These are phyloP conservation scores for Artibeus jamaicensis DNA, from an alignment of 2,797 vertebrate genomes.

Conservation along the genomic window DNA sequence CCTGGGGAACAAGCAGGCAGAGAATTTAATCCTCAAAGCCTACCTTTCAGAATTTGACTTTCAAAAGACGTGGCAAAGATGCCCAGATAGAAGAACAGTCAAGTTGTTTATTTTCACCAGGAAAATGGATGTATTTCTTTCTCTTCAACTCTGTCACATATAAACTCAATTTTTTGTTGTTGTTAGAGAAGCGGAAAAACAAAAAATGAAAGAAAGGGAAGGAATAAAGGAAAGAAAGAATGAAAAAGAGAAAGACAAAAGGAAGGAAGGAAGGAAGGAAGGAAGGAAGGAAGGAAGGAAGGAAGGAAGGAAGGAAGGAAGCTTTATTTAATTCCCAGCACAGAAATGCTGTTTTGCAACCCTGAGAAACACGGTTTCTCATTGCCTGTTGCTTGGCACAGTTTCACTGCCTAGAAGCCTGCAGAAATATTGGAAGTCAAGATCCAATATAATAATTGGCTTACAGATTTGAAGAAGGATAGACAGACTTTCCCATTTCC, in stretches of 20 bases:
- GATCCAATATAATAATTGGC: constrained; percentile 73
- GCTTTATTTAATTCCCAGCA: neutral
- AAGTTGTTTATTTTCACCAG: neutral
- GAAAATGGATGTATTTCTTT: neutral
- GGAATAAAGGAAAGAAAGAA: fast-evolving
- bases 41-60: neutral
- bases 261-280: no score
- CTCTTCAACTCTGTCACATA: neutral
- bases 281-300: fast-evolving
- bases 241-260: no score
- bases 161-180: neutral
- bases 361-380: neutral
- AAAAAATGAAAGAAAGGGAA: fast-evolving
- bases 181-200: neutral
- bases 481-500: constrained; percentile 65
- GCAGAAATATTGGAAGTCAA: constrained; percentile 63
- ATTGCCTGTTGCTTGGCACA: constrained; percentile 32
- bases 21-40: neutral
- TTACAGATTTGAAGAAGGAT: constrained; percentile 63
- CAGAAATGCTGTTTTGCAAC: neutral
- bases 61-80: neutral
- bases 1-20: neutral
- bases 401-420: constrained; percentile 55
- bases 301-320: fast-evolving
- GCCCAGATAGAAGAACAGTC: neutral